Evolutionary conservation across 2,113 vertebrate genomes (phyloP).

Genomic region (Plecotus auritus): DNA sequence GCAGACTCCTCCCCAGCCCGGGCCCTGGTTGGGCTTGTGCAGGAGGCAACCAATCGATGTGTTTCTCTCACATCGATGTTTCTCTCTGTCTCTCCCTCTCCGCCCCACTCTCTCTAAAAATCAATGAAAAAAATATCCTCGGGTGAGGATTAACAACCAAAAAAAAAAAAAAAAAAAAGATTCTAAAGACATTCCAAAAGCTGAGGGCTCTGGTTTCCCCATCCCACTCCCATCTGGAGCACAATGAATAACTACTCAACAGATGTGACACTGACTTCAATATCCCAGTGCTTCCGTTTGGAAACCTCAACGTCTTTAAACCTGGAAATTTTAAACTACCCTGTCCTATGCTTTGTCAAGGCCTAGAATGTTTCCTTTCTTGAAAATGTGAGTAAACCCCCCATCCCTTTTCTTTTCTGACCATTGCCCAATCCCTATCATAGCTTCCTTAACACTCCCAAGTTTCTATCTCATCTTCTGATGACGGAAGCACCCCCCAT

Average conservation of each 20-base stretch:
- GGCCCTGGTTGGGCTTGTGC: no score
- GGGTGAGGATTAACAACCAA: no score
- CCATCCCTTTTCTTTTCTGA: background rate
- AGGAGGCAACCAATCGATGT: no score
- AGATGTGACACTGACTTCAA: background rate
- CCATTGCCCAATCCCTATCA: rapidly evolving
- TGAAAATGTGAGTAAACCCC: background rate
- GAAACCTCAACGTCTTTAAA: background rate
- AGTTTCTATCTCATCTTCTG: background rate
- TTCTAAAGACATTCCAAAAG: no score
- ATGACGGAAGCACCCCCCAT: background rate
- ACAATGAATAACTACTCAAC: background rate
- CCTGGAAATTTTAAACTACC: background rate
- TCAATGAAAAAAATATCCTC: no score
- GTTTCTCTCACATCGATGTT: no score
- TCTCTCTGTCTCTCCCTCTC: no score
- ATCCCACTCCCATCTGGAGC: no score
- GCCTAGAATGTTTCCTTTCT: background rate
- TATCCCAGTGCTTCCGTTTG: background rate
- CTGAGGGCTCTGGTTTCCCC: background rate
- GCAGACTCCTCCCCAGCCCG: no score
- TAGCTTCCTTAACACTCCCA: no score
- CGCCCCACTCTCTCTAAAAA: no score
- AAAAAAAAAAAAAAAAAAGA: no score
- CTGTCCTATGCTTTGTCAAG: background rate